phyloP scores from a whole-genome alignment of 2,888 invertebrate species.

The Teleogryllus oceanicus region DNA sequence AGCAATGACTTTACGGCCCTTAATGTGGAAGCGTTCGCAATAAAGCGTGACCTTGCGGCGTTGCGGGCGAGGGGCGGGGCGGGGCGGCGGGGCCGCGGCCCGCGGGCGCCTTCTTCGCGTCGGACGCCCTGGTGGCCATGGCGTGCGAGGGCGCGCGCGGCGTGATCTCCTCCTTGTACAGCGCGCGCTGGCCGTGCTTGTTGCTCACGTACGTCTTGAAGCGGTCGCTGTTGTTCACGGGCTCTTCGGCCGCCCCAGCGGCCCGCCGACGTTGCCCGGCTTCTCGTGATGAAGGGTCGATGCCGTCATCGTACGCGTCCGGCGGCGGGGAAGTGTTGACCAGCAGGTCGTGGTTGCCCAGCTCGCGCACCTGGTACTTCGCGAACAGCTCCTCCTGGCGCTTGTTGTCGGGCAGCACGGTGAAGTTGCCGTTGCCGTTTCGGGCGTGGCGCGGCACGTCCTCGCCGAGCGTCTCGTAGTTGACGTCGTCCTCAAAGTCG shows the following conservation, averaged over 20 bases:
- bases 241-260: constrained; percentile 46
- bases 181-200: neutral
- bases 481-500: constrained; percentile 18
- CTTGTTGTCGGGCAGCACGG: neutral
- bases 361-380: neutral
- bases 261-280: constrained; percentile 49
- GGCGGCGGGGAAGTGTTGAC: neutral
- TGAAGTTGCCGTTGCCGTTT: neutral
- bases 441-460: neutral
- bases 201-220: constrained; percentile 36
- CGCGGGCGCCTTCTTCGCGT: constrained; percentile 23
- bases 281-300: constrained; percentile 40
- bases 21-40: too few relatives aligned
- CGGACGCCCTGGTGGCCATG: constrained; percentile 24
- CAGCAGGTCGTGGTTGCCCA: neutral
- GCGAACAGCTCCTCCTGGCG: neutral
- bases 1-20: too few relatives aligned
- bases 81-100: neutral
- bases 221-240: constrained; percentile 26
- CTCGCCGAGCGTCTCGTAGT: neutral
- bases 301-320: constrained; percentile 19
- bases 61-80: neutral
- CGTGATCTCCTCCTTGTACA: neutral
- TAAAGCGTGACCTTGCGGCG: too few relatives aligned
- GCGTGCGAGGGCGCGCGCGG: constrained; percentile 22